phyloP scores from a whole-genome alignment of 2,113 vertebrate species.

The Zingel zingel region DNA sequence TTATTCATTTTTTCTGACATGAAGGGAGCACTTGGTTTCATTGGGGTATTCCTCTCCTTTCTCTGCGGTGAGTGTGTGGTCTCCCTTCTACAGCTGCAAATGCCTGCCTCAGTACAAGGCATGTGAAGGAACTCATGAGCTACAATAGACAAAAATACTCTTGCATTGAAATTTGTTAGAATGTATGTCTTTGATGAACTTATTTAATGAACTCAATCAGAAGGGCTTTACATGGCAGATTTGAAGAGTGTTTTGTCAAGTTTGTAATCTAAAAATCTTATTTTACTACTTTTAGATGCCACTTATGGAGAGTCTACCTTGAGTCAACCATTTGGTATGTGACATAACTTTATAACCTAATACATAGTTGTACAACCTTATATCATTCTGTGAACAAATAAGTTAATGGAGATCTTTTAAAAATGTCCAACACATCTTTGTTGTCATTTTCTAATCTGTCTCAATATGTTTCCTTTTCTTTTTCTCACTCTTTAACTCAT shows the following conservation, averaged over 20 bases:
- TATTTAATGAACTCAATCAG: neutral
- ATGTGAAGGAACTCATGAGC: slow-evolving; percentile 42
- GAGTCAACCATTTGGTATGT: slow-evolving; percentile 53
- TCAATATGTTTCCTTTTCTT: neutral
- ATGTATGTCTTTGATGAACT: slow-evolving; percentile 15
- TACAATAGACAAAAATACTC: slow-evolving; percentile 4
- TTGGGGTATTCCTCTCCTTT: slow-evolving; percentile 81
- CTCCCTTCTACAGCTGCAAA: slow-evolving; percentile 63
- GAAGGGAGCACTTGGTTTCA: slow-evolving; percentile 82
- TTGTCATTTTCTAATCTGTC: neutral
- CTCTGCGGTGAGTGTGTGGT: slow-evolving; percentile 83
- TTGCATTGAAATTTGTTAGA: slow-evolving; percentile 11
- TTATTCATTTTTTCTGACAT: slow-evolving; percentile 84
- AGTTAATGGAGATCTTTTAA: neutral
- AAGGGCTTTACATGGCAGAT: neutral
- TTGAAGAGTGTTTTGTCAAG: slow-evolving; percentile 6
- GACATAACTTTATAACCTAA: slow-evolving; percentile 7
- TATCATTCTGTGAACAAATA: neutral
- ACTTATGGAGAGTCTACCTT: neutral
- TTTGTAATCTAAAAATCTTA: slow-evolving; percentile 5
- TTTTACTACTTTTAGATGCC: slow-evolving; percentile 64
- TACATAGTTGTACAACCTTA: neutral
- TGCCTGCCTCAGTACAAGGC: slow-evolving; percentile 40
- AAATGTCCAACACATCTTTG: neutral
- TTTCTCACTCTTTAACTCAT: neutral